Evolutionary conservation across 1,140 invertebrate species (phyloP).

Genomic region (Homarus americanus): DNA sequence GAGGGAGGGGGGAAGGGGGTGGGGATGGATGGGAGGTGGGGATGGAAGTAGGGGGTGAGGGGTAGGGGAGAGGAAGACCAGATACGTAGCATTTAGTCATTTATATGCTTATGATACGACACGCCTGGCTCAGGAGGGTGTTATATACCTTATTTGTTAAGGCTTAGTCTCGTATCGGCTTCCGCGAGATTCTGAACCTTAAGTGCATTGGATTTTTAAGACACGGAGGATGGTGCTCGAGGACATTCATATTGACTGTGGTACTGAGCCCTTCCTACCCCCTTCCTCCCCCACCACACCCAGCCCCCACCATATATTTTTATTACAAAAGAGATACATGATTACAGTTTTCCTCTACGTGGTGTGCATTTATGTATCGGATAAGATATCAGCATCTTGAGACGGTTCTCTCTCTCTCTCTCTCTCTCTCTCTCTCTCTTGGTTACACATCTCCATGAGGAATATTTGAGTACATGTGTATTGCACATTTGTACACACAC

Average conservation of each 20-base stretch:
- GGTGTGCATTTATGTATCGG: conserved; percentile 49
- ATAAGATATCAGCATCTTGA: not conserved
- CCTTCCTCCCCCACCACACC: too few species aligned
- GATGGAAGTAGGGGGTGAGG: not conserved
- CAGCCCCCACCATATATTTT: conserved; percentile 29
- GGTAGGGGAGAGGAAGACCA: not conserved
- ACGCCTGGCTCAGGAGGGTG: conserved; percentile 43
- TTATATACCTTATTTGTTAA: conserved; percentile 54
- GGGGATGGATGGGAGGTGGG: not conserved
- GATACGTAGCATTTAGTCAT: conserved; percentile 62
- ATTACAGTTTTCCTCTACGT: conserved; percentile 47
- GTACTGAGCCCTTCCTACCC: conserved; percentile 13
- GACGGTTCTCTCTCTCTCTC: not conserved
- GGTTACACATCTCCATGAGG: too few species aligned
- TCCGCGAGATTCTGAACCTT: conserved; percentile 33
- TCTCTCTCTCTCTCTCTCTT: not conserved
- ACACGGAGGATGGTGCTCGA: not conserved
- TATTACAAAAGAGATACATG: conserved; percentile 57
- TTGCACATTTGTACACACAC: too few species aligned
- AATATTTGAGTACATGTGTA: too few species aligned
- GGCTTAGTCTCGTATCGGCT: conserved; percentile 24
- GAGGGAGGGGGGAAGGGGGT: too few species aligned
- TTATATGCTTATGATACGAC: conserved; percentile 68
- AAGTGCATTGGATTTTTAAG: conserved; percentile 34
- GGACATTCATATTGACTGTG: conserved; percentile 48